These are phyloP conservation scores for Rhodinocichla rosea DNA, from an alignment of 2,113 vertebrate species.

Conservation along the genomic window DNA sequence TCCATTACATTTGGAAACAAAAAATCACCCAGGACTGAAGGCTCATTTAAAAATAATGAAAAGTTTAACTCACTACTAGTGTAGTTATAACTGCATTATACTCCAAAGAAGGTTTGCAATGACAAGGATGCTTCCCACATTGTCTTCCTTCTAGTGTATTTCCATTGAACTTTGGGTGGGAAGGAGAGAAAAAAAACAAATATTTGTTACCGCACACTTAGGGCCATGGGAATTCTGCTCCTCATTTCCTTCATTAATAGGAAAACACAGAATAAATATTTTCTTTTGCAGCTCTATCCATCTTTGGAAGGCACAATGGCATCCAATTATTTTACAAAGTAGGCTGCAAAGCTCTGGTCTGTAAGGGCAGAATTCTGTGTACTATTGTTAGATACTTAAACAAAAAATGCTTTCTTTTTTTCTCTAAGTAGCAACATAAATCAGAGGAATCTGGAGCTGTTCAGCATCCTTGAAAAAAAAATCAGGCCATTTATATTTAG, in stretches of 20 bases:
- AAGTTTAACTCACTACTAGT: neutral
- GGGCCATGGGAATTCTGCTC: neutral
- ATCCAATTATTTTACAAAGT: neutral
- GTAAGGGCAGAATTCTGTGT: neutral
- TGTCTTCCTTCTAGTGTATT: neutral
- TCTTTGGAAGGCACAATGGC: neutral
- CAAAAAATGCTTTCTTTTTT: neutral
- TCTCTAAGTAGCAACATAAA: neutral
- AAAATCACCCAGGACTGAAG: neutral
- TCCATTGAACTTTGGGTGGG: neutral
- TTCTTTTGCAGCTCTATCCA: neutral
- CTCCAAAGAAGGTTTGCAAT: neutral
- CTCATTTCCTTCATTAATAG: neutral
- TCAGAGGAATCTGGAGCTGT: neutral
- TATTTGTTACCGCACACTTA: neutral
- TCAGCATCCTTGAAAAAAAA: conserved; percentile 7
- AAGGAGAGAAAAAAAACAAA: neutral
- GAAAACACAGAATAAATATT: neutral
- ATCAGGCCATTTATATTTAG: neutral
- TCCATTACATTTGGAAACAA: neutral
- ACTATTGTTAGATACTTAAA: neutral
- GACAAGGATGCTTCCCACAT: neutral
- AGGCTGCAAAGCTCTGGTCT: neutral
- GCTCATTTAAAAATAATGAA: neutral
- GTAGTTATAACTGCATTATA: neutral